These are phyloP conservation scores for Aphaenogaster ashmeadi DNA, from an alignment of 1,140 invertebrate genomes.

Conservation along the genomic window DNA sequence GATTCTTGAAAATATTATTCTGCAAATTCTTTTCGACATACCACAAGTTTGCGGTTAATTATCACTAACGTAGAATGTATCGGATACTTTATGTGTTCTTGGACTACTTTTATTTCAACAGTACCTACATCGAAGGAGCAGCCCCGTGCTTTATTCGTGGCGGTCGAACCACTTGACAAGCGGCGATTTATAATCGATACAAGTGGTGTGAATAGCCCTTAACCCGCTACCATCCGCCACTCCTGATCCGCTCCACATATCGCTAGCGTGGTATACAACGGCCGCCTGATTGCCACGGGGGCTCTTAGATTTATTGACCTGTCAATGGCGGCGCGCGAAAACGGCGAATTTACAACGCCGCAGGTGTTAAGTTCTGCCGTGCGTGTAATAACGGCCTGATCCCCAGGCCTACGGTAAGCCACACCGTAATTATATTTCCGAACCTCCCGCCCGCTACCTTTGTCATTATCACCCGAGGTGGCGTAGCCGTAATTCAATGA, in stretches of 20 bases:
- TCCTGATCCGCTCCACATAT: conserved; percentile 76
- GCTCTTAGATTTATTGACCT: conserved; percentile 84
- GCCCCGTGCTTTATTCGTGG: background rate
- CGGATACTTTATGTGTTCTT: background rate
- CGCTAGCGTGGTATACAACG: conserved; percentile 73
- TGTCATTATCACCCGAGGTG: conserved; percentile 78
- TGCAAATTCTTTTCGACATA: background rate
- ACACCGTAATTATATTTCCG: conserved; percentile 82
- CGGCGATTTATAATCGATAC: conserved; percentile 61
- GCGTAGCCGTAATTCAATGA: conserved; percentile 73
- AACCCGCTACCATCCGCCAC: conserved; percentile 69
- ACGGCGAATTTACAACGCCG: conserved; percentile 82
- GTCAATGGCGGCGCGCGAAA: conserved; percentile 82
- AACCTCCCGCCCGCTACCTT: conserved; percentile 73
- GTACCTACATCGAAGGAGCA: background rate
- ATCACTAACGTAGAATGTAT: background rate
- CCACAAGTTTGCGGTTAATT: background rate
- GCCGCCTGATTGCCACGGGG: conserved; percentile 78
- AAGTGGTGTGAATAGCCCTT: conserved; percentile 69
- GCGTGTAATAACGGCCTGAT: conserved; percentile 79
- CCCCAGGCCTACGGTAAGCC: conserved; percentile 77
- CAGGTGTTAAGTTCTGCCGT: conserved; percentile 83
- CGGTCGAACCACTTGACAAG: conserved; percentile 27
- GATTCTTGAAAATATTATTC: background rate
- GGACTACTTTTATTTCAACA: background rate